A percentile compares a stretch with the other conserved stretches of the same genome.
Evolutionary conservation across 2,113 vertebrate genomes (phyloP).

Genomic region (Catharus minimus): DNA sequence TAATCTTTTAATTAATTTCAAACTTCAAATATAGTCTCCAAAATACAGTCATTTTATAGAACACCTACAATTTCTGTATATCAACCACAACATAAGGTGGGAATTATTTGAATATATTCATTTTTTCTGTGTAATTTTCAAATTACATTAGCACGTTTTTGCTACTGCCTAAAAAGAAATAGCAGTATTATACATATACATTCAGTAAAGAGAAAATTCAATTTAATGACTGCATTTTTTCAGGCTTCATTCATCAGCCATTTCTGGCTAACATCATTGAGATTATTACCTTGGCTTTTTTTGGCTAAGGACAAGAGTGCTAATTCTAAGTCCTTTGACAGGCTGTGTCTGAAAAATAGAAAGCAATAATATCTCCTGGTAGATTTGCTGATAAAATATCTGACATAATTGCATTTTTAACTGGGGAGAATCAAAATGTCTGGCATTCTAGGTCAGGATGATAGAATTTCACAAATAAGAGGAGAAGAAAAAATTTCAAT

Average conservation of each 20-base stretch:
- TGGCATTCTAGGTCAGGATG: neutral
- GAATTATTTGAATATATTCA: neutral
- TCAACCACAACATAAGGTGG: neutral
- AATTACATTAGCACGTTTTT: neutral
- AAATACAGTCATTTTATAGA: neutral
- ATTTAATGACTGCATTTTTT: neutral
- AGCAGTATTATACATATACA: neutral
- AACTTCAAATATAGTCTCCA: neutral
- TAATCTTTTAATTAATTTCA: neutral
- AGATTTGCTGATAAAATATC: neutral
- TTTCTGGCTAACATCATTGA: neutral
- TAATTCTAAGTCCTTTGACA: neutral
- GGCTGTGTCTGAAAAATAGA: neutral
- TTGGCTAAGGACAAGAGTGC: neutral
- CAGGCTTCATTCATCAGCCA: neutral
- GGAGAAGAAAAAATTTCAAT: neutral
- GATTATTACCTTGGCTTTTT: neutral
- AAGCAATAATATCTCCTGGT: neutral
- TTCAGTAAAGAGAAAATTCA: neutral
- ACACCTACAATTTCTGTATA: neutral
- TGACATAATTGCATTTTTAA: neutral
- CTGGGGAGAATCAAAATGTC: neutral
- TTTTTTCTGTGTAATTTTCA: neutral
- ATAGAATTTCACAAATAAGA: neutral
- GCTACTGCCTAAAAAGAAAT: neutral